These are phyloP conservation scores for Parauchenoglanis punctatus DNA, from an alignment of 2,797 vertebrate species.

Conservation along the genomic window DNA sequence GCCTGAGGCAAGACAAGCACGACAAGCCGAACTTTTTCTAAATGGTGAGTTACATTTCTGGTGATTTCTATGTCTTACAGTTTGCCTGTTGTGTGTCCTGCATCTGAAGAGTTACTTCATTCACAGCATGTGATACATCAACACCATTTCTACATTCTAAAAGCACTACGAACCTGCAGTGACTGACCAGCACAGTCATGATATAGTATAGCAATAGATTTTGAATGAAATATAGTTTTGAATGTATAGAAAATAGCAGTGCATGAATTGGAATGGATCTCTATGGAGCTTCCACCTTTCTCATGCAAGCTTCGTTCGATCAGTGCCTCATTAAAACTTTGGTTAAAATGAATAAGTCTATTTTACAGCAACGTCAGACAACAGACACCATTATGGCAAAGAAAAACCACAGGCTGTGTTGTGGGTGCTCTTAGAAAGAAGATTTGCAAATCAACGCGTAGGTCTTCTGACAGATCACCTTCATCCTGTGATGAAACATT, in stretches of 20 bases:
- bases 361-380: not conserved
- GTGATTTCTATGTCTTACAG: not conserved
- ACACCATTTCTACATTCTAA: not conserved
- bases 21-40: slow-evolving; percentile 84
- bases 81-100: not conserved
- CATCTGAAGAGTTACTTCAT: not conserved
- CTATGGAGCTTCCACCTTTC: not conserved
- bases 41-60: slow-evolving; percentile 76
- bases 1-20: slow-evolving; percentile 77
- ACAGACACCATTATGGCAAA: not conserved
- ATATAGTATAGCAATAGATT: not conserved
- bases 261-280: not conserved
- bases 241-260: not conserved
- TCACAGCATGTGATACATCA: not conserved
- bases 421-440: not conserved
- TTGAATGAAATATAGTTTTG: not conserved
- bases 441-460: not conserved
- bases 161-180: not conserved
- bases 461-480: not conserved
- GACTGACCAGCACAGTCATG: not conserved
- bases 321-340: not conserved
- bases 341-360: not conserved
- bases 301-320: not conserved
- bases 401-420: not conserved
- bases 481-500: not conserved